These are phyloP conservation scores for Odocoileus hemionus DNA, from an alignment of 2,113 vertebrate genomes.

Conservation along the genomic window DNA sequence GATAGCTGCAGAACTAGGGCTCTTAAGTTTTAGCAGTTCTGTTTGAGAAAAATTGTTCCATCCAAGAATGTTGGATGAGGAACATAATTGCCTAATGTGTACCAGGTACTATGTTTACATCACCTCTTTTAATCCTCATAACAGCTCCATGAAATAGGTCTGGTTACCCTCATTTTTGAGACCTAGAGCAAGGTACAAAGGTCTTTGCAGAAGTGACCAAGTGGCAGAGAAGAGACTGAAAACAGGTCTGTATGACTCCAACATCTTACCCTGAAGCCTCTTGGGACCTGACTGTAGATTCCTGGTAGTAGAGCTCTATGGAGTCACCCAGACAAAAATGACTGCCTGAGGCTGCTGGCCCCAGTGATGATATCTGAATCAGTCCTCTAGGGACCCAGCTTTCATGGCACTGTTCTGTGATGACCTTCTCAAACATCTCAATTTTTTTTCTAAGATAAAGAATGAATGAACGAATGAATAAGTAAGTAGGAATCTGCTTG, in stretches of 20 bases:
- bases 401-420: background rate
- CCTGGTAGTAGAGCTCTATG: background rate
- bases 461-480: background rate
- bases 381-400: background rate
- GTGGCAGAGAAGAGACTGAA: background rate
- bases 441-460: background rate
- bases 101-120: background rate
- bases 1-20: slow-evolving; percentile 28
- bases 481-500: background rate
- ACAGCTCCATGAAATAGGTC: background rate
- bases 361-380: background rate
- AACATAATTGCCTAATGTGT: background rate
- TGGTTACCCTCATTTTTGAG: background rate
- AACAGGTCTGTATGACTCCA: background rate
- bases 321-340: background rate
- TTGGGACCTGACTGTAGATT: background rate
- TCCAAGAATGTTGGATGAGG: background rate
- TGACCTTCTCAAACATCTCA: background rate
- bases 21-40: slow-evolving; percentile 33
- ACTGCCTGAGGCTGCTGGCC: background rate
- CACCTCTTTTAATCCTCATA: background rate
- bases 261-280: background rate
- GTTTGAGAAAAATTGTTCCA: slow-evolving; percentile 1
- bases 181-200: background rate
- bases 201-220: background rate